Evolutionary conservation across 2,797 vertebrate genomes (phyloP).

Genomic region (Megaceryle alcyon): DNA sequence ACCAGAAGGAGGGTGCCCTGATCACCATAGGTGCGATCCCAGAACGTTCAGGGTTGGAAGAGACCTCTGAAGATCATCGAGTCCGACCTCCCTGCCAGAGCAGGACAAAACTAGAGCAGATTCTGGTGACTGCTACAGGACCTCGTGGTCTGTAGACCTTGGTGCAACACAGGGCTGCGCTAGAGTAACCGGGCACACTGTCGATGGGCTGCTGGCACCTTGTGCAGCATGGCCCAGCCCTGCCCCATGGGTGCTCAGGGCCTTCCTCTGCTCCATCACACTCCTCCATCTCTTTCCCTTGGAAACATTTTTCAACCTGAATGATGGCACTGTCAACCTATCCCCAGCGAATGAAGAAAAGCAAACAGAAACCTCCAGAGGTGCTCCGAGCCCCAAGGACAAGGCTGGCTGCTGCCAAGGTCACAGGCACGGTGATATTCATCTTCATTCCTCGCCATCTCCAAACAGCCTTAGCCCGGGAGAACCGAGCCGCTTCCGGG

Average conservation of each 20-base stretch:
- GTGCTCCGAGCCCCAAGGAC: slow-evolving; percentile 58
- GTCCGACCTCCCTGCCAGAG: no score
- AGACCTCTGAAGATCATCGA: no score
- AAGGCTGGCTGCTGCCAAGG: slow-evolving; percentile 59
- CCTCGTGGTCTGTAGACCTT: background rate
- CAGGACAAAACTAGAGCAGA: no score
- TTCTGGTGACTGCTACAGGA: background rate
- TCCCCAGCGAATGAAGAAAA: background rate
- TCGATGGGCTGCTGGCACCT: background rate
- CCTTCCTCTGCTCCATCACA: background rate
- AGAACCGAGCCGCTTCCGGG: background rate
- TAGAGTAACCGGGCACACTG: background rate
- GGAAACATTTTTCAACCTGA: slow-evolving; percentile 56
- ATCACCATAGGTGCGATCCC: fast-evolving
- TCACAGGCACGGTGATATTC: background rate
- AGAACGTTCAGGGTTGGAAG: no score
- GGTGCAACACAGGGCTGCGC: background rate
- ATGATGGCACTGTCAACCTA: slow-evolving; percentile 63
- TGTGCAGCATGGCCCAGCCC: fast-evolving
- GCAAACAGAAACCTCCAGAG: background rate
- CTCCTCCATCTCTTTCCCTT: slow-evolving; percentile 4
- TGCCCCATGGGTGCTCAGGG: background rate
- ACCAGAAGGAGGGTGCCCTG: background rate
- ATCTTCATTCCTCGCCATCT: slow-evolving; percentile 43
- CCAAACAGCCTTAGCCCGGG: background rate